Evolutionary conservation across 2,797 vertebrate species (phyloP).

Genomic region (Pangasius krempfi): DNA sequence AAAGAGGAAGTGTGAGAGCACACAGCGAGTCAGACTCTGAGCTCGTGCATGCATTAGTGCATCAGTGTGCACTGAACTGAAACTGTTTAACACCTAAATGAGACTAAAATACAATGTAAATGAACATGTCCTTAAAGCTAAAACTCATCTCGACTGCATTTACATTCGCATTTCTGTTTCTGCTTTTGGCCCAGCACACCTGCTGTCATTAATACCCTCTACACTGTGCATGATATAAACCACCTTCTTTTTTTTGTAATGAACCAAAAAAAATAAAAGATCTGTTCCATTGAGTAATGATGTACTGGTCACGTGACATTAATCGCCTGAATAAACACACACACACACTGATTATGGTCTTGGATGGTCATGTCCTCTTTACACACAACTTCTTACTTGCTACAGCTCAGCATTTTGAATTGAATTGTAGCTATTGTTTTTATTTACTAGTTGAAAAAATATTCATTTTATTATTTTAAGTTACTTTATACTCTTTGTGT

Average conservation of each 20-base stretch:
- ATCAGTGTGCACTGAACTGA: not conserved
- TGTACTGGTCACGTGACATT: not conserved
- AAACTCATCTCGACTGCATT: not conserved
- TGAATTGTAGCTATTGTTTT: not conserved
- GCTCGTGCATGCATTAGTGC: not conserved
- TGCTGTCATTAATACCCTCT: not conserved
- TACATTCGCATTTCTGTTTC: not conserved
- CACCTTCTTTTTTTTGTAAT: not conserved
- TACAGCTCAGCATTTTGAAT: not conserved
- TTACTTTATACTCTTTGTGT: too few species aligned
- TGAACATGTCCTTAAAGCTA: not conserved
- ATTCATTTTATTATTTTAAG: not conserved
- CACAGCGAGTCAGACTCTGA: not conserved
- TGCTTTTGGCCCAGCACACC: not conserved
- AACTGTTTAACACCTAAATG: not conserved
- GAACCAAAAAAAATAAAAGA: not conserved
- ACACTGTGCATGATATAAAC: not conserved
- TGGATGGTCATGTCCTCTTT: not conserved
- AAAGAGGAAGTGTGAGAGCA: conserved; percentile 34
- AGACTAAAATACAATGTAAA: not conserved
- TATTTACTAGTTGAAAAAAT: not conserved
- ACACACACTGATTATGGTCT: not conserved
- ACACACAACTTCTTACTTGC: not conserved
- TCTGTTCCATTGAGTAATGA: not conserved
- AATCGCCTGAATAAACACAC: not conserved